Percentiles rank a stretch among this genome's conserved stretches.
Evolutionary conservation across 2,113 vertebrate species (phyloP).

Genomic region (Aptenodytes patagonicus): DNA sequence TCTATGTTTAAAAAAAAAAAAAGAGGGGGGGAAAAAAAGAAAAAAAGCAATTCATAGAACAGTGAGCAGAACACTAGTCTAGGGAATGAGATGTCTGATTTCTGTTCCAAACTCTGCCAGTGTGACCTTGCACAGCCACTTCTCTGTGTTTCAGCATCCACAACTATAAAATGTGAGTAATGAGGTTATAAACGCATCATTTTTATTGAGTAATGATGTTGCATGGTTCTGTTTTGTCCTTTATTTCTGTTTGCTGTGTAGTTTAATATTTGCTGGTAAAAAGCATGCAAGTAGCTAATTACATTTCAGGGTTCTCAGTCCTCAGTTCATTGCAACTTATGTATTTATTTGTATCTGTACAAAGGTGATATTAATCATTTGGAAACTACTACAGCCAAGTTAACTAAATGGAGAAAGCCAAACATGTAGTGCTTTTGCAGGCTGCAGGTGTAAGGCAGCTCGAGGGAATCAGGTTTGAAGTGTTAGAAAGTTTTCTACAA

Average conservation of each 20-base stretch:
- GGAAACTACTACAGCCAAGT: not conserved
- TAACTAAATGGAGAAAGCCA: not conserved
- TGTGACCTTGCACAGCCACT: constrained; percentile 31
- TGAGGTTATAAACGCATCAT: constrained; percentile 32
- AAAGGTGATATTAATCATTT: not conserved
- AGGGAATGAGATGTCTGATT: not conserved
- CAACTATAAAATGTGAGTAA: constrained; percentile 46
- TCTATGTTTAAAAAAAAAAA: not conserved
- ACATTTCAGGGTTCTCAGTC: not conserved
- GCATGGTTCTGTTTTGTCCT: not conserved
- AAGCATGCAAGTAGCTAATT: constrained; percentile 1
- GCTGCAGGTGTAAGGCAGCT: not conserved
- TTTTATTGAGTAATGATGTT: constrained; percentile 23
- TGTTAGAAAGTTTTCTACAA: not conserved
- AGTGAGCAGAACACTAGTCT: not conserved
- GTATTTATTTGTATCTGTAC: not conserved
- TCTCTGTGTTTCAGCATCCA: not conserved
- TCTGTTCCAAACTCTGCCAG: not conserved
- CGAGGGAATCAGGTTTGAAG: not conserved
- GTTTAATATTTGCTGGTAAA: constrained; percentile 1
- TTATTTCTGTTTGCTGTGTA: constrained; percentile 20
- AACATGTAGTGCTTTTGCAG: not conserved
- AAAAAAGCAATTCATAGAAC: not conserved
- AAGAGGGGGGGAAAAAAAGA: rapidly evolving
- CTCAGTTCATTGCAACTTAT: not conserved